Percentiles rank a stretch among this genome's conserved stretches.
Evolutionary conservation across 2,888 invertebrate genomes (phyloP).

Genomic region (Malthinus flaveolus): DNA sequence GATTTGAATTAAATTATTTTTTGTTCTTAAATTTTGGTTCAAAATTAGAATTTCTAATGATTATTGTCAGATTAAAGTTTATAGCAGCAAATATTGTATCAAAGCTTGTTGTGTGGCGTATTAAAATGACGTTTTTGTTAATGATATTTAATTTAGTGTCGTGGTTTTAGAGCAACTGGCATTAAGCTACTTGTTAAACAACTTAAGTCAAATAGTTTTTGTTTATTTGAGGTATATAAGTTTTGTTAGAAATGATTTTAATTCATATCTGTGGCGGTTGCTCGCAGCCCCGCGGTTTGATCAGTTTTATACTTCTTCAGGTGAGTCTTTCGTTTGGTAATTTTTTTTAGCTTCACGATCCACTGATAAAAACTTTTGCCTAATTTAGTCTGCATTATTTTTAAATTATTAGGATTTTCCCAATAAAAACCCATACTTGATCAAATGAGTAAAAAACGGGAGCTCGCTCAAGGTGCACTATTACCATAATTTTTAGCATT

Average conservation of each 20-base stretch:
- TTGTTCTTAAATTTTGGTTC: not conserved
- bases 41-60: not conserved
- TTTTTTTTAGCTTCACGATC: too few species aligned
- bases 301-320: conserved; percentile 23
- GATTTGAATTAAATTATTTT: too few species aligned
- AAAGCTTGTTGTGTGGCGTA: conserved; percentile 13
- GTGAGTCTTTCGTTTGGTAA: conserved; percentile 17
- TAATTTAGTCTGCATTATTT: too few species aligned
- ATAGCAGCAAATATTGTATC: conserved; percentile 13
- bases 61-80: conserved; percentile 1
- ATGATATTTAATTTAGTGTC: conserved; percentile 16
- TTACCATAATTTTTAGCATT: too few species aligned
- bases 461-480: too few species aligned
- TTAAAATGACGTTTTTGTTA: conserved; percentile 14
- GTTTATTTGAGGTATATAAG: conserved; percentile 17
- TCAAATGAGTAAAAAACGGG: too few species aligned
- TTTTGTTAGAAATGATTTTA: conserved; percentile 13
- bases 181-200: conserved; percentile 18
- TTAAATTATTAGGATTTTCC: too few species aligned
- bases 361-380: too few species aligned
- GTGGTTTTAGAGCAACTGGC: conserved; percentile 10
- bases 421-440: too few species aligned
- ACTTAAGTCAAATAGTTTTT: conserved; percentile 12
- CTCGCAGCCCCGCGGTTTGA: conserved; percentile 36
- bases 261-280: conserved; percentile 34